Conservation (phyloP, 2,113 vertebrate genomes). For the Loxodonta africana region DNA sequence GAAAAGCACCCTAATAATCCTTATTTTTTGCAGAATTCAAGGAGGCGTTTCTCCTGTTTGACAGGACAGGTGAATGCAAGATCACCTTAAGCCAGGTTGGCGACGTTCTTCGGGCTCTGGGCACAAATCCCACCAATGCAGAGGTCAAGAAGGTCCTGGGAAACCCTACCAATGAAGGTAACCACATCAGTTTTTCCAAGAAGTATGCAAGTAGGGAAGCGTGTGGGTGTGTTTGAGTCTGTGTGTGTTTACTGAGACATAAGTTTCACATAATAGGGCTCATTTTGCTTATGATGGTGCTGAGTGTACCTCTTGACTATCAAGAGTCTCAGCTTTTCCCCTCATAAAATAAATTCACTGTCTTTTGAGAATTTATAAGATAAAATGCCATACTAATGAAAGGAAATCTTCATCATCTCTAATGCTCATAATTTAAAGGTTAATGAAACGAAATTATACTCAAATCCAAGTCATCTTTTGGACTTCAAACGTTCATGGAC, state of each 20-base stretch:
- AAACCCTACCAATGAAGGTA: slow-evolving; percentile 94
- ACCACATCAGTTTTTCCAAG: slow-evolving; percentile 17
- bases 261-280: neutral
- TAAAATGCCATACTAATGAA: slow-evolving; percentile 15
- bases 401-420: slow-evolving; percentile 8
- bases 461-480: neutral
- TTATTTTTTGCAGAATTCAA: slow-evolving; percentile 95
- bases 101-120: slow-evolving; percentile 97
- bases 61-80: slow-evolving; percentile 97
- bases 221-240: neutral
- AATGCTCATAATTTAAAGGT: slow-evolving; percentile 13
- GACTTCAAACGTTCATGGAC: neutral
- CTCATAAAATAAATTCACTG: slow-evolving; percentile 22
- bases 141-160: slow-evolving; percentile 94
- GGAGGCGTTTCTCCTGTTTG: slow-evolving; percentile 99
- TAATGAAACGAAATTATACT: slow-evolving; percentile 10
- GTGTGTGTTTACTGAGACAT: neutral
- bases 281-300: neutral
- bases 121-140: slow-evolving; percentile 98
- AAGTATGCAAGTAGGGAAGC: neutral
- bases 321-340: neutral
- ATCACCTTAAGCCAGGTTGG: slow-evolving; percentile 95
- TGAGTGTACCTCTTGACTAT: neutral
- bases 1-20: neutral
- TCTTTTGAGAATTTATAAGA: slow-evolving; percentile 24